A percentile compares a stretch with the other conserved stretches of the same genome.
phyloP scores from a whole-genome alignment of 2,888 invertebrate genomes.

The Spisula subtruncata region DNA sequence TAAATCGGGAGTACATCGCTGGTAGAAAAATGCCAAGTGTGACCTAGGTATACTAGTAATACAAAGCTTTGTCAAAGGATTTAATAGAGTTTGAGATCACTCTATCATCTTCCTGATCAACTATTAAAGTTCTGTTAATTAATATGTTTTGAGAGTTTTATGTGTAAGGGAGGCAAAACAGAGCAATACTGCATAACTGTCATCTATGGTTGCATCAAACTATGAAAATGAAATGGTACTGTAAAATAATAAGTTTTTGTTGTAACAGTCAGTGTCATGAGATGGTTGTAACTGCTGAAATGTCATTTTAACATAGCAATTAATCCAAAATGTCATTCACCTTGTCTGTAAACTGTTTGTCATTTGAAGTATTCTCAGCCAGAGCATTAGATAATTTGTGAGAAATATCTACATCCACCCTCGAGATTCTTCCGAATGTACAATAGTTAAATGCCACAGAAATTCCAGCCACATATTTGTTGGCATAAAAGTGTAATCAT shows the following conservation, averaged over 20 bases:
- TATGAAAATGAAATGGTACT: neutral
- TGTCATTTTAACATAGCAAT: too few species aligned
- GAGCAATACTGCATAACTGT: neutral
- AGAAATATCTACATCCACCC: neutral
- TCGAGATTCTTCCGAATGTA: neutral
- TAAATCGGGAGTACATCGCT: too few species aligned
- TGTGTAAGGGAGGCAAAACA: neutral
- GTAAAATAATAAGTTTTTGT: too few species aligned
- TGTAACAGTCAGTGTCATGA: too few species aligned
- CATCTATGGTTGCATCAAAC: neutral
- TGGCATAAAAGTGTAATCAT: constrained; percentile 33
- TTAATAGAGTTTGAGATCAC: neutral
- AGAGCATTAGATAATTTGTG: neutral
- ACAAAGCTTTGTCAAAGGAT: too few species aligned
- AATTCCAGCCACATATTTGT: neutral
- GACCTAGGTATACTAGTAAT: too few species aligned
- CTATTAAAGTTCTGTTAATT: neutral
- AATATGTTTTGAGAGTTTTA: neutral
- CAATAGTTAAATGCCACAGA: neutral
- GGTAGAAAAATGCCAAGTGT: too few species aligned
- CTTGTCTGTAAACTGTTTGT: too few species aligned
- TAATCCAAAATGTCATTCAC: too few species aligned
- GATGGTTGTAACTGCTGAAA: too few species aligned
- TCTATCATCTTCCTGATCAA: neutral
- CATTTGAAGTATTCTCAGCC: too few species aligned